Evolutionary conservation across 2,888 invertebrate species (phyloP), one percentile per base, ranked within the genome.

Genomic region (Furcula furcula): DNA sequence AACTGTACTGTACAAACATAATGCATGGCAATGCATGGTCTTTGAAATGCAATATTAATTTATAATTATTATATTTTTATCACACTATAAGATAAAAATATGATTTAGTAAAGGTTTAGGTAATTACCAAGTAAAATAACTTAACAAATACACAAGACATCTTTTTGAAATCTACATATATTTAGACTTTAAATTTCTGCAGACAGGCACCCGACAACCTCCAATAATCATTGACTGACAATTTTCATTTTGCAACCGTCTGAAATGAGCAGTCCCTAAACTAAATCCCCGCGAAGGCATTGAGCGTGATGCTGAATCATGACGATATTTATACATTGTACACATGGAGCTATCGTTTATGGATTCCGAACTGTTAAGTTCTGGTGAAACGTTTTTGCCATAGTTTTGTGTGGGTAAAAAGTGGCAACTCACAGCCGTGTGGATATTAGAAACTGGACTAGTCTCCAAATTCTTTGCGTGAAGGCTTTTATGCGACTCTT

Each of bases 141-240:
- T n/a, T n/a, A n/a, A n/a, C n/a, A n/a, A n/a, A n/a, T n/a, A n/a
- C n/a, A n/a, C n/a, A n/a, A n/a, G n/a, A n/a, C n/a, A n/a, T n/a
- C n/a, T n/a, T 5, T 21, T 9, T 11, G 12, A 10, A 14, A 23
- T 47, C 19, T 42, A 34, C 36, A 34, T 36, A 34, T 37, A 34
- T 36, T 30, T 45, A n/a, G 10, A 31, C 11, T 33, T 43, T n/a
- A 19, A 32, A 31, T 31, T 32, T 3, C 27, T 40, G 31, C 33
- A 23, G 2, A 53, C 50, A 4, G 53, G 53, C 4, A 53, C 55
- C 3, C 55, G 55, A 7, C 36, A 41, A 4, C 53, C 55, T 7
- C 46, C 53, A 15, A 53, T 50, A 1, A 53, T 29, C 15, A 37
- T 54, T 1, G 51, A 44, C 1, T 7, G 34, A 19, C 30, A 19